Percentiles rank a stretch among this genome's conserved stretches.
Evolutionary conservation across 1,140 invertebrate species (phyloP).

Genomic region (Monomorium pharaonis): DNA sequence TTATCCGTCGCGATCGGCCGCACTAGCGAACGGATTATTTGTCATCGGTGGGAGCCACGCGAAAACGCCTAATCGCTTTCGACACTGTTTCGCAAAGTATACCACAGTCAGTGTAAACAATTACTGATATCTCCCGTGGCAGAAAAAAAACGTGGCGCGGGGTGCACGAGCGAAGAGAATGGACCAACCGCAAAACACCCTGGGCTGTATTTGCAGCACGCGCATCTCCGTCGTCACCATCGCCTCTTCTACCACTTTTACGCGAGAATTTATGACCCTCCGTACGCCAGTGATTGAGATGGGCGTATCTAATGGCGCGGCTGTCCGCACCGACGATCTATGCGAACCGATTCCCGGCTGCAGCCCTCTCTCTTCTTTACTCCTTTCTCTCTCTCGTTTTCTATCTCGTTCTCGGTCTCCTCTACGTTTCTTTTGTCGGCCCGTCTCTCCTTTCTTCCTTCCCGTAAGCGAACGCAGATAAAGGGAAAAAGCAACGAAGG

Average conservation of each 20-base stretch:
- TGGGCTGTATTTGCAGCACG: conserved; percentile 71
- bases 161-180: not conserved
- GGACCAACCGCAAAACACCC: conserved; percentile 26
- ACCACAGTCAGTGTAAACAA: conserved; percentile 22
- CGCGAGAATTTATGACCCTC: conserved; percentile 79
- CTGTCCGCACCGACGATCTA: conserved; percentile 78
- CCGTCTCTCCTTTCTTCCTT: not conserved
- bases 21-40: conserved; percentile 1
- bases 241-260: conserved; percentile 73
- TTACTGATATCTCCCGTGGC: conserved; percentile 28
- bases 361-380: no score
- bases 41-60: not conserved
- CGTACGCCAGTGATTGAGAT: conserved; percentile 80
- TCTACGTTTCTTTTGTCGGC: not conserved
- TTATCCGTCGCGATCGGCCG: conserved; percentile 17
- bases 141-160: not conserved
- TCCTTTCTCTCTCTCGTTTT: not conserved
- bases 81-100: conserved; percentile 27
- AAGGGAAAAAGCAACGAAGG: conserved; percentile 57
- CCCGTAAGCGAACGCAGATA: conserved; percentile 45
- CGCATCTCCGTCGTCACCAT: conserved; percentile 56
- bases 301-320: conserved; percentile 79
- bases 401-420: not conserved
- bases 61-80: conserved; percentile 14
- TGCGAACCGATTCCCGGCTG: conserved; percentile 61